Evolutionary conservation across 2,888 invertebrate genomes (phyloP).

Genomic region (Pristionchus exspectatus): DNA sequence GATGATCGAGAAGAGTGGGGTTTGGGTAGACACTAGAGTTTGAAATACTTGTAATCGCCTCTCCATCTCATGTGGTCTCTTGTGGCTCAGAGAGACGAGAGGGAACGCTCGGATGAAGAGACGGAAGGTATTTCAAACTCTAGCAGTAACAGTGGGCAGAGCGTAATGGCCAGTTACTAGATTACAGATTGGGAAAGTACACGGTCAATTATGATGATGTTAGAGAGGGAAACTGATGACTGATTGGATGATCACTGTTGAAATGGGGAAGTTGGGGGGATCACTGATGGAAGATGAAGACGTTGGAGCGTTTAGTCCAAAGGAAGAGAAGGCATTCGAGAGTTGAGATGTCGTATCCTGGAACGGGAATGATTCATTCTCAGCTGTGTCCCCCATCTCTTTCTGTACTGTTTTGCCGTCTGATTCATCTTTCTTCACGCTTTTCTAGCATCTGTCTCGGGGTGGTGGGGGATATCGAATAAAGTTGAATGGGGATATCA

Average conservation of each 20-base stretch:
- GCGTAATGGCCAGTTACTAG: neutral
- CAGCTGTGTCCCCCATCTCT: neutral
- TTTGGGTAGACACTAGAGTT: neutral
- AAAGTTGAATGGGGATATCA: neutral
- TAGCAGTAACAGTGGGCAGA: neutral
- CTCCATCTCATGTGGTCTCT: too few species aligned
- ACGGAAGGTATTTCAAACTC: too few species aligned
- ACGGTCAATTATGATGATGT: neutral
- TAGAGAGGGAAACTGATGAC: neutral
- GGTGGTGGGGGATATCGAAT: neutral
- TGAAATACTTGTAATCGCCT: too few species aligned
- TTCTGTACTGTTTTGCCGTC: neutral
- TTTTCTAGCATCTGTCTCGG: neutral
- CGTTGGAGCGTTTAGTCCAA: neutral
- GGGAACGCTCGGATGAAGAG: neutral
- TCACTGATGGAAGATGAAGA: neutral
- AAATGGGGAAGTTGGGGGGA: neutral
- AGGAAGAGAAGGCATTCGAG: neutral
- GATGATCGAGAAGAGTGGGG: neutral
- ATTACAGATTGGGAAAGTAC: neutral
- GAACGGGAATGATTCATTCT: neutral
- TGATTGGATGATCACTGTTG: neutral
- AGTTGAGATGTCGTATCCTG: conserved; percentile 14
- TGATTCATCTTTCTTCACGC: neutral
- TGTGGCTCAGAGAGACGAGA: neutral